Evolutionary conservation across 2,888 invertebrate species (phyloP).

Genomic region (Diarsia dahlii): DNA sequence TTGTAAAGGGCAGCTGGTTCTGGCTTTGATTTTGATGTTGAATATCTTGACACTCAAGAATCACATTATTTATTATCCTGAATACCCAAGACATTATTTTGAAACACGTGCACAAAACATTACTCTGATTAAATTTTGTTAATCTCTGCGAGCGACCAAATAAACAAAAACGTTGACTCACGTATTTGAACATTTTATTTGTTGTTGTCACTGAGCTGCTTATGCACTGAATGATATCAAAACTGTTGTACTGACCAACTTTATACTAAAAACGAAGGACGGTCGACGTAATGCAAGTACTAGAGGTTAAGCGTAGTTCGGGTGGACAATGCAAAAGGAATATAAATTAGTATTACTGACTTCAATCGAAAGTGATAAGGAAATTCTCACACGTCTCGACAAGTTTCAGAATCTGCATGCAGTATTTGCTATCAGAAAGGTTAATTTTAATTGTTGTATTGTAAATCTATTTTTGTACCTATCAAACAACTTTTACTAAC

Average conservation of each 20-base stretch:
- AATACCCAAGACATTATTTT: neutral
- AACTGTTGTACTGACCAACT: conserved; percentile 31
- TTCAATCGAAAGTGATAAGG: conserved; percentile 35
- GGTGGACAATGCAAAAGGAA: conserved; percentile 40
- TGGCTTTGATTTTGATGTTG: neutral
- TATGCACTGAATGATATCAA: conserved; percentile 64
- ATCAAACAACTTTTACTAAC: no score
- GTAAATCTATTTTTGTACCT: neutral
- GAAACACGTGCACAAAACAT: neutral
- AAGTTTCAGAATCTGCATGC: neutral
- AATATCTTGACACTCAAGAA: neutral
- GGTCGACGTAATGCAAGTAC: conserved; percentile 19
- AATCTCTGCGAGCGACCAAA: conserved; percentile 13
- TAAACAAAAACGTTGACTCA: conserved; percentile 60
- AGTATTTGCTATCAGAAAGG: neutral
- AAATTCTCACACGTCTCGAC: conserved; percentile 3
- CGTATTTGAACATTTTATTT: conserved; percentile 76
- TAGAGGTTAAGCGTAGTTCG: conserved; percentile 37
- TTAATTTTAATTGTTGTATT: neutral
- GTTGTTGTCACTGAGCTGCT: conserved; percentile 58
- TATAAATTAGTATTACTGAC: conserved; percentile 28
- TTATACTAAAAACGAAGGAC: conserved; percentile 59
- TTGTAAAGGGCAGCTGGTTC: no score
- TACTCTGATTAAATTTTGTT: conserved; percentile 20
- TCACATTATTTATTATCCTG: neutral